Conservation (phyloP, 2,888 invertebrate genomes). For the Oscheius sp. region DNA sequence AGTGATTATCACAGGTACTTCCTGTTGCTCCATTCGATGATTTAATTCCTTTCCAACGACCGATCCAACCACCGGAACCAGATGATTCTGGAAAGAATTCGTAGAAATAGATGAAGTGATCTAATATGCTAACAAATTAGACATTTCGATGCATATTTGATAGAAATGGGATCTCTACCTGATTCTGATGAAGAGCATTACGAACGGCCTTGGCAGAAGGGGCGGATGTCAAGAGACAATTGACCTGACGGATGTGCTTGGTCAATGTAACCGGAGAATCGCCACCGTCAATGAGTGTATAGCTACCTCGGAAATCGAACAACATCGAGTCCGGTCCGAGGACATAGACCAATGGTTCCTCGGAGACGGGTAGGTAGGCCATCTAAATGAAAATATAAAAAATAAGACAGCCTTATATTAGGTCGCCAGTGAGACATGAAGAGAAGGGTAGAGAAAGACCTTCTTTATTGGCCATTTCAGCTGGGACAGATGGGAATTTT, state of each 20-base stretch:
- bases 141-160: too few species aligned
- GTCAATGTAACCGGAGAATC: slow-evolving; percentile 14
- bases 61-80: slow-evolving; percentile 22
- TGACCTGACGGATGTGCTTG: slow-evolving; percentile 23
- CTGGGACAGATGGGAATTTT: neutral
- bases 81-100: neutral
- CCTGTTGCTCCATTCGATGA: slow-evolving; percentile 1
- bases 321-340: slow-evolving; percentile 28
- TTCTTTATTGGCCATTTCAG: neutral
- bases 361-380: slow-evolving; percentile 25
- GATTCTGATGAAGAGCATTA: slow-evolving; percentile 26
- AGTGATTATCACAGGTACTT: neutral
- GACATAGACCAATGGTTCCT: slow-evolving; percentile 25
- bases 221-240: slow-evolving; percentile 11
- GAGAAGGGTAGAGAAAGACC: neutral
- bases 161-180: slow-evolving; percentile 20
- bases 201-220: neutral
- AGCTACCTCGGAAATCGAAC: slow-evolving; percentile 24
- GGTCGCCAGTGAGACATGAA: slow-evolving; percentile 1
- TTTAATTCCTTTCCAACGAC: slow-evolving; percentile 8
- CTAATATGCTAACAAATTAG: too few species aligned
- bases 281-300: slow-evolving; percentile 22
- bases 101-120: neutral
- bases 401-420: neutral
- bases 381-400: slow-evolving; percentile 6